phyloP scores from a whole-genome alignment of 2,888 invertebrate species.

The Drosophila algonquin region DNA sequence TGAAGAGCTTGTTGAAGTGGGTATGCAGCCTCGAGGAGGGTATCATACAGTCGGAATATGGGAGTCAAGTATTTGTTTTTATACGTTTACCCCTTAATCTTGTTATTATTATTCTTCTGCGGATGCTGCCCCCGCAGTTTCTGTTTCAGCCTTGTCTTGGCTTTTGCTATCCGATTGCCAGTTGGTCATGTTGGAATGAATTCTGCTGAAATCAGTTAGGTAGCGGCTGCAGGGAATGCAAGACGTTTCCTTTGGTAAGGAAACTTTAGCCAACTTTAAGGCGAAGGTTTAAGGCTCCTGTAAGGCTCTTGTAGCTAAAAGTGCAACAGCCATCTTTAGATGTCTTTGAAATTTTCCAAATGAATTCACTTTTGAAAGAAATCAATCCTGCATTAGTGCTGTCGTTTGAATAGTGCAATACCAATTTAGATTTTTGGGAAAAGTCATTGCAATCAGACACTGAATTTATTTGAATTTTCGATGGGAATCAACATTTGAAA shows the following conservation, averaged over 20 bases:
- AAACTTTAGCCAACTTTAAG: conserved; percentile 26
- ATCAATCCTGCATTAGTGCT: conserved; percentile 22
- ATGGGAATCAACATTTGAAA: no score
- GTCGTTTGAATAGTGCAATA: conserved; percentile 13
- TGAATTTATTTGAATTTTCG: neutral
- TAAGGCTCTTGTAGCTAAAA: no score
- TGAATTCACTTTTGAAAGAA: conserved; percentile 24
- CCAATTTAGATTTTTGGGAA: conserved; percentile 2
- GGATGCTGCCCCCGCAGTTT: conserved; percentile 19
- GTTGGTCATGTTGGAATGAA: conserved; percentile 46
- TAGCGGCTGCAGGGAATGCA: neutral
- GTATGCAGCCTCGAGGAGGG: neutral
- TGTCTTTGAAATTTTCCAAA: conserved; percentile 29
- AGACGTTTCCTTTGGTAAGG: conserved; percentile 12
- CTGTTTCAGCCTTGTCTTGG: conserved; percentile 5
- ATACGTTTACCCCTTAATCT: conserved; percentile 14
- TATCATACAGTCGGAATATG: neutral
- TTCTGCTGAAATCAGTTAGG: conserved; percentile 42
- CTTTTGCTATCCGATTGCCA: conserved; percentile 13
- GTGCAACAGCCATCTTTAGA: conserved; percentile 2
- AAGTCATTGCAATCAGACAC: conserved; percentile 12
- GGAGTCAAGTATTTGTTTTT: neutral
- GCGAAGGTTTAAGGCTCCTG: conserved; percentile 7
- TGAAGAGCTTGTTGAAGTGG: neutral
- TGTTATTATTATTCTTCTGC: conserved; percentile 26